Base-by-base conservation (phyloP, 2,113 vertebrate species). In the Empidonax traillii region DNA sequence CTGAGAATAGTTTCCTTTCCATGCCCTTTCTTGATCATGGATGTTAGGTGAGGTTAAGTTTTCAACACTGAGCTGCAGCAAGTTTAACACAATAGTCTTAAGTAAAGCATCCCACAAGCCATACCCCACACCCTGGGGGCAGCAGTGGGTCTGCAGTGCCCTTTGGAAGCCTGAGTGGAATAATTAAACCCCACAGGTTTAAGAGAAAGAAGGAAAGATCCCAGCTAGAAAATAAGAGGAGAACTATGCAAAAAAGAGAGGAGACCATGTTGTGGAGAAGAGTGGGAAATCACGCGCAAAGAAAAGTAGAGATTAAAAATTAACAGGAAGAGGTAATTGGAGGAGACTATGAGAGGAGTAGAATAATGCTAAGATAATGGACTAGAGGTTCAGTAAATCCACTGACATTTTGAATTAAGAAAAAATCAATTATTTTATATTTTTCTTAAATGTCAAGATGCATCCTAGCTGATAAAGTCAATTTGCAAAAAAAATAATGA, bases 361-460 rank as follows among this genome's bases (percentile, higher is more conserved):
- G 16, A 21, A 41, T 89, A 93, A 75, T 52, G 27, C 30, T 84
- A 56, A 81, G 11, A 61, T 67, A 90, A 87, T 92, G 74, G 30
- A 74, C 24, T 86, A 76, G 51, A 59, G 1, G 10, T 71, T 37
- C 33, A 59, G 69, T 58, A 88, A 90, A 76, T 79, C 49, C 3
- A 2, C 12, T 86, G 94, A 67, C 73, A 92, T 94, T 94, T 93
- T 89, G 46, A 90, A 80, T 80, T 88, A 90, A 88, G 63, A 84
- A 17, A 14, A 90, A 88, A 77, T 86, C 16, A 71, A 59, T 83
- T 94, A 74, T 84, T 75, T 90, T 78, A 67, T 51, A 33, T 77
- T 93, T 93, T 88, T 81, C 39, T 67, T 72, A 89, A 92, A 93
- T 95, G 51, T 93, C 90, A 90, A 62, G 46, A 41, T 65, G 22